Conservation (phyloP, 2,888 invertebrate species). For the Nemotelus pantherinus region DNA sequence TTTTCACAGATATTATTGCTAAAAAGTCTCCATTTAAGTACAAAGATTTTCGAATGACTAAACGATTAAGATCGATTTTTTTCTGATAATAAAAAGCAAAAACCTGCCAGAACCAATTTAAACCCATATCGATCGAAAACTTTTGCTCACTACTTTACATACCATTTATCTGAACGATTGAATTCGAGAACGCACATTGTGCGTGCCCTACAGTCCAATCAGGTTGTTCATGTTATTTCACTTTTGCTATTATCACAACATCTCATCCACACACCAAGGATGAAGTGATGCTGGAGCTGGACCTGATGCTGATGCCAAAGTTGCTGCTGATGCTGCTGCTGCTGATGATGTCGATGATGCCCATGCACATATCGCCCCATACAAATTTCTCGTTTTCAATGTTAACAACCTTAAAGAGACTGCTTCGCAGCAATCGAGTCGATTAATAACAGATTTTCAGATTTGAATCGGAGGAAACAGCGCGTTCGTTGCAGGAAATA, state of each 20-base stretch:
- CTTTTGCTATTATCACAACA: conserved; percentile 37
- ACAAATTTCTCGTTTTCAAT: conserved; percentile 37
- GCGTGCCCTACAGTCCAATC: not conserved
- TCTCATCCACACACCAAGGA: conserved; percentile 23
- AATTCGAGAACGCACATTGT: conserved; percentile 31
- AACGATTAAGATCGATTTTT: too few species aligned
- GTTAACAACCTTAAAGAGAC: conserved; percentile 28
- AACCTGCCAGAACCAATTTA: too few species aligned
- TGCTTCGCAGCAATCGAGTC: conserved; percentile 29
- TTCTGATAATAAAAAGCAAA: too few species aligned
- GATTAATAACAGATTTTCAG: conserved; percentile 24
- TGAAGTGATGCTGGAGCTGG: not conserved
- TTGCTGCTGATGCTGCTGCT: too few species aligned
- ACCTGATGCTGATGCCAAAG: not conserved
- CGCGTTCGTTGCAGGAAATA: too few species aligned
- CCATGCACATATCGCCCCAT: not conserved
- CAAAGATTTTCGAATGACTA: too few species aligned
- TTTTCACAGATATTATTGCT: too few species aligned
- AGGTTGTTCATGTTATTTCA: conserved; percentile 29
- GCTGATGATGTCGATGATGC: too few species aligned
- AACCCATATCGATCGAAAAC: too few species aligned
- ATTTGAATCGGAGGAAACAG: conserved; percentile 28
- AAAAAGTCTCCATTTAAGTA: too few species aligned
- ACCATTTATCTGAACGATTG: not conserved
- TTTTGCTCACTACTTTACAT: too few species aligned